These are phyloP conservation scores for Crypturellus tataupa DNA, from an alignment of 2,797 vertebrate species.

Conservation along the genomic window DNA sequence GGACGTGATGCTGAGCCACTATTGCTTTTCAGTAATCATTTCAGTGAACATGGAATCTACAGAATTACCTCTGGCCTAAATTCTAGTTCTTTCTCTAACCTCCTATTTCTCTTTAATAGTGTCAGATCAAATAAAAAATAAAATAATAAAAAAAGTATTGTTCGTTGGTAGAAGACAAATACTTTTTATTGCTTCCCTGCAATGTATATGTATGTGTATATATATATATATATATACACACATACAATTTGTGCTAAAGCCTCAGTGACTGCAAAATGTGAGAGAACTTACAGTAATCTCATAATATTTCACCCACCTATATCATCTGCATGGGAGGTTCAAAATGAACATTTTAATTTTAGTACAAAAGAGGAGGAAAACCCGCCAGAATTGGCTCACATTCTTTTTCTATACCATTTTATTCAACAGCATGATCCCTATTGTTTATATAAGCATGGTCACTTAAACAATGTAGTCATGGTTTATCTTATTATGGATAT, in stretches of 20 bases:
- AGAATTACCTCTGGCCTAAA: not conserved
- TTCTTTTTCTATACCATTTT: not conserved
- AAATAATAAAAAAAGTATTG: not conserved
- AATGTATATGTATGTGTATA: not conserved
- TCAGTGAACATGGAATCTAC: not conserved
- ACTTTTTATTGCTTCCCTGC: not conserved
- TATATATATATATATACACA: no score
- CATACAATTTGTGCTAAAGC: not conserved
- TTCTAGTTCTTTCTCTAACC: not conserved
- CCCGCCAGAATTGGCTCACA: not conserved
- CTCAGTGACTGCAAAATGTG: not conserved
- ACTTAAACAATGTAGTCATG: slow-evolving; percentile 22
- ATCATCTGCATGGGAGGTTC: not conserved
- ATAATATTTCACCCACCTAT: not conserved
- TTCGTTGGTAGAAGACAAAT: not conserved
- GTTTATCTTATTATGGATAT: slow-evolving; percentile 8
- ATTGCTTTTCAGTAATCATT: not conserved
- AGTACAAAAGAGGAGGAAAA: not conserved
- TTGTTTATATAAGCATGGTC: slow-evolving; percentile 5
- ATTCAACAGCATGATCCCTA: not conserved
- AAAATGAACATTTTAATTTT: slow-evolving; percentile 2
- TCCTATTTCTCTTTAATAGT: not conserved
- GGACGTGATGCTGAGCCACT: not conserved
- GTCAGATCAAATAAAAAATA: not conserved
- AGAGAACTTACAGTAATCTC: not conserved